Percentiles rank a stretch among this genome's conserved stretches.
phyloP scores from a whole-genome alignment of 2,113 vertebrate species.

The Platysteira castanea region DNA sequence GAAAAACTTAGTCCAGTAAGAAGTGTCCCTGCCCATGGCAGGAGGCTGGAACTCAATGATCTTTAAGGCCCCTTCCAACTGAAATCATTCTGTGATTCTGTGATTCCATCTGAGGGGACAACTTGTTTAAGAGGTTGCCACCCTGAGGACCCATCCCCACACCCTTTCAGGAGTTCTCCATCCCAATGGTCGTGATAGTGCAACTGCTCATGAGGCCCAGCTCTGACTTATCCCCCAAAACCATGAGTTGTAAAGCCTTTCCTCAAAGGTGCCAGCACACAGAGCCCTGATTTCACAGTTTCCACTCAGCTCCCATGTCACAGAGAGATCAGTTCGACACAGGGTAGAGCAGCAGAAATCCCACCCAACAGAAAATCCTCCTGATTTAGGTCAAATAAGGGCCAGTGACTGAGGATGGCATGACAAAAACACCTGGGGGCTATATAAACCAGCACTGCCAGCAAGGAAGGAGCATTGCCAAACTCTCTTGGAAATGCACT shows the following conservation, averaged over 20 bases:
- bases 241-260: not conserved
- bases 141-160: accelerated
- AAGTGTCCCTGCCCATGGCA: not conserved
- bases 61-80: not conserved
- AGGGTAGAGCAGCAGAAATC: not conserved
- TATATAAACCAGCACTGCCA: not conserved
- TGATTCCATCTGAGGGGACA: too few species aligned
- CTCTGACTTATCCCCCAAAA: not conserved
- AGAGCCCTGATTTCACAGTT: not conserved
- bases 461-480: not conserved
- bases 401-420: not conserved
- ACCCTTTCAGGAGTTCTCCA: not conserved
- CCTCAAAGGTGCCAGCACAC: not conserved
- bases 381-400: not conserved
- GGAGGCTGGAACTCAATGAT: not conserved
- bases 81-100: not conserved
- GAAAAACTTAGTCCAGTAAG: not conserved
- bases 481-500: not conserved
- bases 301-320: accelerated
- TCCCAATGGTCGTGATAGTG: accelerated
- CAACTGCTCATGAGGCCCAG: not conserved
- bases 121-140: not conserved
- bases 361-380: not conserved
- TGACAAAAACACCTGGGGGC: not conserved
- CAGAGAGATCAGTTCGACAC: accelerated